Base-by-base conservation (phyloP, 2,888 invertebrate species). In the Oligia strigilis region DNA sequence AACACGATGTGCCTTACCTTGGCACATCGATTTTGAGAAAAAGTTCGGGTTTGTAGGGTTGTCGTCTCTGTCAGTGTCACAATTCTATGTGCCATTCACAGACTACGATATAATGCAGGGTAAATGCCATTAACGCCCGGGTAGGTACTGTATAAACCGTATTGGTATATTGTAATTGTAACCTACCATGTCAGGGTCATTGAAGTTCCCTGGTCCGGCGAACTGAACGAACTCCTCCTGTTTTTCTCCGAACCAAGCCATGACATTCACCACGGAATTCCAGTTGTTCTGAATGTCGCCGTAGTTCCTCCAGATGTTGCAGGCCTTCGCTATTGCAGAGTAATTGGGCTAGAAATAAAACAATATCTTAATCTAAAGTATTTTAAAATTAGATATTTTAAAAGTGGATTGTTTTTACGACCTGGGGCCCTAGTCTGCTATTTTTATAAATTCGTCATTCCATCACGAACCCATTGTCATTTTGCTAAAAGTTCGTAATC, bases 161-260 rank as follows among this genome's bases (percentile, higher is more conserved):
- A 11, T 17, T 3, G 36, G 36, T 36, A 36, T 29, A 29, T 29
- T 29, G 29, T 29, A 29, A 29, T 29, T 29, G 29, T 29, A 29
- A n/a, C 19, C 49, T 58, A 98, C 98, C 98, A 98, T 98, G 90
- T 98, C 98, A 13, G 98, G 98, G 91, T 98, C 98, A 98, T 97
- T 98, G 98, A 85, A 97, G 88, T 98, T 98, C 98, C 98, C 98
- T 0, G 98, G 98, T 1, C 98, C 98, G 6, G 98, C 97, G 92
- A 97, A 95, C 6, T 95, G 91, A 1, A 96, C 96, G 76, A 98
- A 93, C 65, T 97, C 93, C 65, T 98, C 97, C 92, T 98, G 98
- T 90, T 98, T 97, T 60, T 96, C 93, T 3, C 97, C 98, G 89
- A 98, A 86, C 98, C 98, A 98, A 0, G 98, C 94, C 90, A 98